These are phyloP conservation scores for Amiota mariae DNA, from an alignment of 2,888 invertebrate species.

Conservation along the genomic window DNA sequence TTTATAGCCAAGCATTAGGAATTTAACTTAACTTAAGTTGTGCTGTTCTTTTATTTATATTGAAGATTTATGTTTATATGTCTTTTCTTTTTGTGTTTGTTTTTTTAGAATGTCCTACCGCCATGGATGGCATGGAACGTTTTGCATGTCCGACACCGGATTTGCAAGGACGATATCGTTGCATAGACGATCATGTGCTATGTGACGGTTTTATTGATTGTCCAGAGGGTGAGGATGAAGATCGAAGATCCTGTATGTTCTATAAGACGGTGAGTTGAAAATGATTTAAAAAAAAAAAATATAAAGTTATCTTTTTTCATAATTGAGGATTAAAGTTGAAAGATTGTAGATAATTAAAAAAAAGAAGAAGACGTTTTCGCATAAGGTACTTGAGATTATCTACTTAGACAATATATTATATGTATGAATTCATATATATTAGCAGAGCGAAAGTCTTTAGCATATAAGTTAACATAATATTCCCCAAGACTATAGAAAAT, in stretches of 20 bases:
- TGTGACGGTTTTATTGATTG: constrained; percentile 97
- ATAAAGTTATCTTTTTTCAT: no score
- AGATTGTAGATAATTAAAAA: neutral
- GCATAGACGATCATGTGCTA: constrained; percentile 95
- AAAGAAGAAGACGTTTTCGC: neutral
- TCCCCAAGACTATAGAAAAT: no score
- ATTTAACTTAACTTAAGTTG: no score
- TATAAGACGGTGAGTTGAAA: constrained; percentile 89
- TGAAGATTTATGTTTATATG: no score
- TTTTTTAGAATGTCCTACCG: constrained; percentile 90
- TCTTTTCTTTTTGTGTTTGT: no score
- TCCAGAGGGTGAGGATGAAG: constrained; percentile 93
- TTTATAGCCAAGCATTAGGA: neutral
- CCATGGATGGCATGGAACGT: constrained; percentile 94
- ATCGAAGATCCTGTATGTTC: constrained; percentile 95
- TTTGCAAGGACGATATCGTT: constrained; percentile 91
- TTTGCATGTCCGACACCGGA: constrained; percentile 95
- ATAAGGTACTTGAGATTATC: neutral
- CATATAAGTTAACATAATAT: no score
- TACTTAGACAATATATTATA: no score
- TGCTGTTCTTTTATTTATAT: no score
- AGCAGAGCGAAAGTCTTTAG: no score
- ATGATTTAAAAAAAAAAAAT: neutral
- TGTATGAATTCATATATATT: no score
- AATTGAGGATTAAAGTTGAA: no score